phyloP scores from a whole-genome alignment of 2,888 invertebrate genomes.

The Acanthosoma haemorrhoidale region DNA sequence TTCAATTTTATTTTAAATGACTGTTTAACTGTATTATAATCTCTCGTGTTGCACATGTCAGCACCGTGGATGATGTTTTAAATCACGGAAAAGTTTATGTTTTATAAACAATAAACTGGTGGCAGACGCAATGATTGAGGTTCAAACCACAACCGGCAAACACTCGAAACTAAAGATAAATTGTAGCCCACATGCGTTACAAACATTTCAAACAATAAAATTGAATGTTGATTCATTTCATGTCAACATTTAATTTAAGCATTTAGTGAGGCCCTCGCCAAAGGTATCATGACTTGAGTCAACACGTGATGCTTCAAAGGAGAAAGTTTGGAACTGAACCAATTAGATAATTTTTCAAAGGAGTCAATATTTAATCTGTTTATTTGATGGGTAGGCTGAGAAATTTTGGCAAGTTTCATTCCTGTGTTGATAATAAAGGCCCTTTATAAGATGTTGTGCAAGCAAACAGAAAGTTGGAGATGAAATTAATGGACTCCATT shows the following conservation, averaged over 20 bases:
- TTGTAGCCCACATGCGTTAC: no score
- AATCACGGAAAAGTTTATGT: no score
- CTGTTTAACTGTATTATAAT: no score
- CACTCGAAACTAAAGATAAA: no score
- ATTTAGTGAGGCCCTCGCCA: neutral
- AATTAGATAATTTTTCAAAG: slow-evolving; percentile 5
- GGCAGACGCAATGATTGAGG: no score
- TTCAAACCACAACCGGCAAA: no score
- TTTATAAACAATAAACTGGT: no score
- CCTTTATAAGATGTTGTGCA: neutral
- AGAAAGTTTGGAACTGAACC: neutral
- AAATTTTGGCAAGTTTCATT: neutral
- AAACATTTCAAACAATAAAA: neutral
- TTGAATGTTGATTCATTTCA: neutral
- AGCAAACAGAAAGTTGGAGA: neutral
- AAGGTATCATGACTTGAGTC: neutral
- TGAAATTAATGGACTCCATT: slow-evolving; percentile 5
- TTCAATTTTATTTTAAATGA: no score
- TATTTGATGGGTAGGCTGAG: neutral
- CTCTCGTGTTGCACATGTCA: no score
- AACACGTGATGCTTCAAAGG: neutral
- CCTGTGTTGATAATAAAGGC: neutral
- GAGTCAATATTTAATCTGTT: slow-evolving; percentile 5
- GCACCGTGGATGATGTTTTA: no score
- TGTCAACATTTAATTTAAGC: neutral